Conservation (phyloP, 2,113 vertebrate genomes). For the Charadrius vociferus region DNA sequence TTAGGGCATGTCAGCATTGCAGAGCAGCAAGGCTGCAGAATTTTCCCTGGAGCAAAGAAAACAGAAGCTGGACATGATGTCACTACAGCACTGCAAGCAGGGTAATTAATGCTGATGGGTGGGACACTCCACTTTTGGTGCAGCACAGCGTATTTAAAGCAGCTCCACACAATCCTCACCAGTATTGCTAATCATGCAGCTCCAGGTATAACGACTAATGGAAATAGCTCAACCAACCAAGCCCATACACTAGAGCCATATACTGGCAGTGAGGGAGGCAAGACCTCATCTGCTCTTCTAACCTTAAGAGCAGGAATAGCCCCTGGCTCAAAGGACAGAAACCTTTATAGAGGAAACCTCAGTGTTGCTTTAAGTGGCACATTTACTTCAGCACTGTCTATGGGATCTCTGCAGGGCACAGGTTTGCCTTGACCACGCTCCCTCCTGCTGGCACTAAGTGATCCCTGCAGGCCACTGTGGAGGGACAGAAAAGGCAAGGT, state of each 20-base stretch:
- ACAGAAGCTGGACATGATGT: background rate
- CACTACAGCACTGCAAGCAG: background rate
- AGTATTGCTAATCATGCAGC: accelerated
- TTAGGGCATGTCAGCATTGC: background rate
- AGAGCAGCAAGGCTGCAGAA: background rate
- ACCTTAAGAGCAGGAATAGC: background rate
- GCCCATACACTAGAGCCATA: background rate
- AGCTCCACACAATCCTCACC: background rate
- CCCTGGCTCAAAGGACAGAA: background rate
- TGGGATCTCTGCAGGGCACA: background rate
- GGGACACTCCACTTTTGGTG: background rate
- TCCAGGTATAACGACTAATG: accelerated
- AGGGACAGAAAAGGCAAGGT: background rate
- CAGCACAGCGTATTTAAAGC: background rate
- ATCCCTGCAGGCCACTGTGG: background rate
- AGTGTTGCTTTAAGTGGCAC: background rate
- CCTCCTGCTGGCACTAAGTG: background rate
- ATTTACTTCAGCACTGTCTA: background rate
- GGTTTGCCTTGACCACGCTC: background rate
- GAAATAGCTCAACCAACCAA: background rate
- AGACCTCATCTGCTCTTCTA: background rate
- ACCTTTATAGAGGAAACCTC: background rate
- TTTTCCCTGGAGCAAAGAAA: background rate
- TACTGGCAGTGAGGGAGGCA: background rate
- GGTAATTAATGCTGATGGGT: background rate